Conservation (phyloP, 2,113 vertebrate genomes). For the Aegotheles bennettii region DNA sequence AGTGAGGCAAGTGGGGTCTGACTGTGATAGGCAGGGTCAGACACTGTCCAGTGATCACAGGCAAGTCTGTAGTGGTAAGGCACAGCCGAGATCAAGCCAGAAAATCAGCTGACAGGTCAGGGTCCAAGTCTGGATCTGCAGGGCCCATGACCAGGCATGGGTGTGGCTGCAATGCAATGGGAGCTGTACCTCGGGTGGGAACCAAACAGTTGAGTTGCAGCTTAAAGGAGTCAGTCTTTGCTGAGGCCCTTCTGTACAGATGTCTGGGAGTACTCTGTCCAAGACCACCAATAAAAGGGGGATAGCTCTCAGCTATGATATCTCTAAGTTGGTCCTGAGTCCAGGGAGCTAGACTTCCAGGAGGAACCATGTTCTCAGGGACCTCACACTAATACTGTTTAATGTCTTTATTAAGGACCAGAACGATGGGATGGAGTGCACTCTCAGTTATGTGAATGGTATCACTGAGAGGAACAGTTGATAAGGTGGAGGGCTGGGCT, state of each 20-base stretch:
- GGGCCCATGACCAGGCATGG: accelerated
- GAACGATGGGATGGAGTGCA: background rate
- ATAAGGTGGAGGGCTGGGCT: background rate
- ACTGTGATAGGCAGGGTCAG: background rate
- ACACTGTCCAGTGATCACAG: background rate
- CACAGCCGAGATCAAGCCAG: background rate
- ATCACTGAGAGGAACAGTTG: background rate
- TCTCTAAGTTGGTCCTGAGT: background rate
- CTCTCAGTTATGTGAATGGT: background rate
- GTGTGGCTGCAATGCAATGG: background rate
- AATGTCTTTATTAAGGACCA: background rate
- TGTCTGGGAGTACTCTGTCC: background rate
- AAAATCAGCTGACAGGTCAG: background rate
- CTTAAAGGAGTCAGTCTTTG: background rate
- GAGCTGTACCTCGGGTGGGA: background rate
- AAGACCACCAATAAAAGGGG: background rate
- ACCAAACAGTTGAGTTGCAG: background rate
- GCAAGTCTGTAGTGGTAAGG: background rate
- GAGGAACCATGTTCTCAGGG: background rate
- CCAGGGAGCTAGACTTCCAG: background rate
- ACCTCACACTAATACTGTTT: background rate
- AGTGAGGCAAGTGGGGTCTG: background rate
- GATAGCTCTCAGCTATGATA: accelerated
- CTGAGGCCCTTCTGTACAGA: background rate
- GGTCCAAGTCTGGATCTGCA: background rate